These are phyloP conservation scores for Acanthopagrus latus DNA, from an alignment of 2,797 vertebrate species.

Conservation along the genomic window DNA sequence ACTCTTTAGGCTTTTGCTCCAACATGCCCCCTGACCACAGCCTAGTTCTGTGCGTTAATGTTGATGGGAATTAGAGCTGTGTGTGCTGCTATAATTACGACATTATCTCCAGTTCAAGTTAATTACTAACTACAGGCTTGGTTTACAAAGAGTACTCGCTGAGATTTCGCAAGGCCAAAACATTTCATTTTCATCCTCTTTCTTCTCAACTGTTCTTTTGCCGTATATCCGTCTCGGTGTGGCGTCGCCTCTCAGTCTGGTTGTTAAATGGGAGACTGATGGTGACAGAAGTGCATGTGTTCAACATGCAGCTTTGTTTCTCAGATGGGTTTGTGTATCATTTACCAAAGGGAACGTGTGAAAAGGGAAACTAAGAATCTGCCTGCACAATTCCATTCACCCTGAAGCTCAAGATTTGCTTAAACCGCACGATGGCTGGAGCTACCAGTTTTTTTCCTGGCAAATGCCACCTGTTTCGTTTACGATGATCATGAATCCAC, in stretches of 20 bases:
- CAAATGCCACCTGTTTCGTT: constrained; percentile 67
- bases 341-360: constrained; percentile 39
- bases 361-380: constrained; percentile 28
- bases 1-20: constrained; percentile 45
- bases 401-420: constrained; percentile 9
- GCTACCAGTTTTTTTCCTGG: constrained; percentile 25
- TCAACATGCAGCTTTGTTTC: constrained; percentile 44
- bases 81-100: constrained; percentile 68
- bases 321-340: constrained; percentile 46
- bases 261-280: constrained; percentile 44
- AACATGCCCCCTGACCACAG: constrained; percentile 56
- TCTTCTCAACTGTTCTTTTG: constrained; percentile 9
- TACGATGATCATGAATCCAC: constrained; percentile 44
- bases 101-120: constrained; percentile 77
- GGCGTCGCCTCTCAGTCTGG: constrained; percentile 32
- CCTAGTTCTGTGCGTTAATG: constrained; percentile 58
- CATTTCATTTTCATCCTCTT: constrained; percentile 17
- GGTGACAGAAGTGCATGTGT: constrained; percentile 4
- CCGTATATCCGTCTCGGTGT: constrained; percentile 25
- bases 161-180: constrained; percentile 52
- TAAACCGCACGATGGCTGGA: constrained; percentile 9
- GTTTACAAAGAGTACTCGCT: constrained; percentile 48
- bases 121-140: constrained; percentile 75
- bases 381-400: background rate
- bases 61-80: constrained; percentile 57